A percentile compares a stretch with the other conserved stretches of the same genome.
These are phyloP conservation scores for Macrophya annulata DNA, from an alignment of 2,888 invertebrate species.

Conservation along the genomic window DNA sequence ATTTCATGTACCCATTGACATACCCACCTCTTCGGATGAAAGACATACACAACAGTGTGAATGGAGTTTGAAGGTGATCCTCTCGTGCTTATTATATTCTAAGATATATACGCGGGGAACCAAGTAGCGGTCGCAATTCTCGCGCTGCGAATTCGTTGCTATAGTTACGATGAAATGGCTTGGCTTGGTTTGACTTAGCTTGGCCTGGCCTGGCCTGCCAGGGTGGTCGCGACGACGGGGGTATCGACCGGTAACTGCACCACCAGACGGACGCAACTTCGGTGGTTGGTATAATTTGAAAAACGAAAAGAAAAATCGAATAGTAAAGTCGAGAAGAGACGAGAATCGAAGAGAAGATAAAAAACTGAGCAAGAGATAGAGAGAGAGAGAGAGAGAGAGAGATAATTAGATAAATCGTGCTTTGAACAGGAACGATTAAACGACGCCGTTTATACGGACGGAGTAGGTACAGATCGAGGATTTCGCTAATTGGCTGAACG, in stretches of 20 bases:
- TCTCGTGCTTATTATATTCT: conserved; percentile 35
- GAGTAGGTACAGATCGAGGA: conserved; percentile 21
- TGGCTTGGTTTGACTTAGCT: too few species aligned
- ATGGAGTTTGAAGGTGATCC: conserved; percentile 17
- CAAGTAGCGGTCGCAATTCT: conserved; percentile 58
- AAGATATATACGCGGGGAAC: conserved; percentile 20
- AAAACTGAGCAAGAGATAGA: conserved; percentile 57
- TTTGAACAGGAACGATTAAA: conserved; percentile 50
- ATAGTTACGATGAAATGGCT: conserved; percentile 72
- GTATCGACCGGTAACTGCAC: conserved; percentile 72
- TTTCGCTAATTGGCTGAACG: conserved; percentile 47
- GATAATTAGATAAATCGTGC: conserved; percentile 70
- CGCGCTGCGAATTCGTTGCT: conserved; percentile 70
- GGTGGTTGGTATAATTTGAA: conserved; percentile 61
- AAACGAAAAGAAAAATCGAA: conserved; percentile 61
- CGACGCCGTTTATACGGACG: conserved; percentile 33
- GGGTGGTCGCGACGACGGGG: conserved; percentile 63
- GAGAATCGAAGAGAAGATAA: neutral
- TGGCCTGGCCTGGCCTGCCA: conserved; percentile 55
- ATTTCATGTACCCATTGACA: neutral
- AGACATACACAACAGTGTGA: neutral
- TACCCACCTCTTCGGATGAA: neutral
- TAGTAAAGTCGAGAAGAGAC: conserved; percentile 58
- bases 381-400: too few species aligned
- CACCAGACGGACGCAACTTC: conserved; percentile 69